A percentile compares a stretch with the other conserved stretches of the same genome.
phyloP scores from a whole-genome alignment of 2,888 invertebrate genomes.

The Linyphia triangularis region DNA sequence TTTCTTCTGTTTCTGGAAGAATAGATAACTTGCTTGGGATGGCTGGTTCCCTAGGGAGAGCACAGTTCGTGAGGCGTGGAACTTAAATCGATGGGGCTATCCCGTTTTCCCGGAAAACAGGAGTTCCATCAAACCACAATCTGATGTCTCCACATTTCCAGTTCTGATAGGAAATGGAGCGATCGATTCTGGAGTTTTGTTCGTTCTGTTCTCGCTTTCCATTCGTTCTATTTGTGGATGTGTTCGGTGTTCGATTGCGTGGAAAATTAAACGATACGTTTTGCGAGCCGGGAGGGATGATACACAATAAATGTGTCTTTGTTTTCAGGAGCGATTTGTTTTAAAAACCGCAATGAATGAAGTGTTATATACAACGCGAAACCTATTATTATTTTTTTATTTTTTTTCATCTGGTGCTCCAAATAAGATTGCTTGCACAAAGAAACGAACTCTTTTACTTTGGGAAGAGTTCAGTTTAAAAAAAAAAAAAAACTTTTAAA shows the following conservation, averaged over 20 bases:
- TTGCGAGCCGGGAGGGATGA: not conserved
- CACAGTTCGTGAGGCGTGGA: slow-evolving; percentile 17
- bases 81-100: slow-evolving; percentile 30
- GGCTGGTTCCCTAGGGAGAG: slow-evolving; percentile 18
- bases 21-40: slow-evolving; percentile 16
- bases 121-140: slow-evolving; percentile 23
- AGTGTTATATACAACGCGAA: too few species aligned
- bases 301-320: not conserved
- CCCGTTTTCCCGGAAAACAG: slow-evolving; percentile 27
- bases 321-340: not conserved
- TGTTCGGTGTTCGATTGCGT: not conserved
- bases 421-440: too few species aligned
- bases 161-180: not conserved
- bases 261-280: not conserved
- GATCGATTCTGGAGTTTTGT: not conserved
- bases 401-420: too few species aligned
- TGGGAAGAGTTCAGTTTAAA: too few species aligned
- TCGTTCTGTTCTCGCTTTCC: not conserved
- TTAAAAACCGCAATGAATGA: too few species aligned
- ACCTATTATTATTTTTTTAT: too few species aligned
- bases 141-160: slow-evolving; percentile 18
- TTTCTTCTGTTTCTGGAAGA: slow-evolving; percentile 2
- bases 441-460: too few species aligned
- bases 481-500: too few species aligned
- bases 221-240: not conserved